A percentile compares a stretch with the other conserved stretches of the same genome.
Conservation (phyloP, 2,888 invertebrate genomes). For the Thalpophila matura region DNA sequence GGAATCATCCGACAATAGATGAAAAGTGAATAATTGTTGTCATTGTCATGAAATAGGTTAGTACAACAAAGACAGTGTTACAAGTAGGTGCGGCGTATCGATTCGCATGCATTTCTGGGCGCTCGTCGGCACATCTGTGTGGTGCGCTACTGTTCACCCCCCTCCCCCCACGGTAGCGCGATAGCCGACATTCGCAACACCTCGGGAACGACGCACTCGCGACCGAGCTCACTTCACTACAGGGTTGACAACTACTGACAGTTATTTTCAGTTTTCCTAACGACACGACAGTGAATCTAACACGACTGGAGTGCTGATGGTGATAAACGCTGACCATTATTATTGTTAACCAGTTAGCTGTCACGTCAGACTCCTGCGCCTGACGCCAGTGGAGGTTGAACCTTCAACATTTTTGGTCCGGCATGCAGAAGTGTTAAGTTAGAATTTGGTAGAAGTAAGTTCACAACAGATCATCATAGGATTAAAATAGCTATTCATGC, state of each 20-base stretch:
- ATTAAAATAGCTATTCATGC: slow-evolving; percentile 33
- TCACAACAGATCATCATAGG: slow-evolving; percentile 27
- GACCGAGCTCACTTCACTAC: slow-evolving; percentile 80
- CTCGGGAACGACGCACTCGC: slow-evolving; percentile 86
- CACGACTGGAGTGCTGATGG: neutral
- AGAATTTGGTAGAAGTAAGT: neutral
- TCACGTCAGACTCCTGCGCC: too few relatives aligned
- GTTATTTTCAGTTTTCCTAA: slow-evolving; percentile 13
- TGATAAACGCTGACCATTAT: slow-evolving; percentile 7
- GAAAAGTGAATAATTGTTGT: slow-evolving; percentile 53
- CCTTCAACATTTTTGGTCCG: too few relatives aligned
- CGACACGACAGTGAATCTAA: neutral
- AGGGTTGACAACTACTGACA: slow-evolving; percentile 73
- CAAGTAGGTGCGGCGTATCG: slow-evolving; percentile 83
- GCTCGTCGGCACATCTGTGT: slow-evolving; percentile 81
- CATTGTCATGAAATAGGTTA: slow-evolving; percentile 80
- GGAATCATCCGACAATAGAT: slow-evolving; percentile 14
- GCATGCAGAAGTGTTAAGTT: too few relatives aligned
- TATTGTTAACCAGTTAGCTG: too few relatives aligned
- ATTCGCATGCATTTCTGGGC: slow-evolving; percentile 85
- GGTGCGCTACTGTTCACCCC: slow-evolving; percentile 81
- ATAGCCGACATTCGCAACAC: slow-evolving; percentile 89
- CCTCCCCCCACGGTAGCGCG: slow-evolving; percentile 75
- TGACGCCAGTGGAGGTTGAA: too few relatives aligned
- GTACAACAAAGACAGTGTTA: slow-evolving; percentile 87